These are phyloP conservation scores for Gallinago paraguaiae DNA, from an alignment of 2,113 vertebrate species.

Conservation along the genomic window DNA sequence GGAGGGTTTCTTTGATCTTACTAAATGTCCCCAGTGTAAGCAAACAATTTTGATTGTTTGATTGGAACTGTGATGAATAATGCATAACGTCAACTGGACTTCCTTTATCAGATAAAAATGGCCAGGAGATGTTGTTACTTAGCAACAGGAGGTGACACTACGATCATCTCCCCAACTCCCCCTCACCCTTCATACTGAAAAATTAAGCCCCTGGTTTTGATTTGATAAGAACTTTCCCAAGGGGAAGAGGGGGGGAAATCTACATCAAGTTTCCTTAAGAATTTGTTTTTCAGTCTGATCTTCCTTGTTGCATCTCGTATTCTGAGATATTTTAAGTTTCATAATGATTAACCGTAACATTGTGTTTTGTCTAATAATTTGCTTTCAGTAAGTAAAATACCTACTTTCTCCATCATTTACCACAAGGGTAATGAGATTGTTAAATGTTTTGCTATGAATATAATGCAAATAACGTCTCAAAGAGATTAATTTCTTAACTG, in stretches of 20 bases:
- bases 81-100: slow-evolving; percentile 77
- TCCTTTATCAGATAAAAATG: slow-evolving; percentile 81
- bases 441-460: slow-evolving; percentile 24
- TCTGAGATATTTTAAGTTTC: slow-evolving; percentile 13
- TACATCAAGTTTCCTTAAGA: slow-evolving; percentile 21
- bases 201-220: slow-evolving; percentile 65
- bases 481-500: slow-evolving; percentile 7
- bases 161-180: slow-evolving; percentile 70
- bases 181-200: slow-evolving; percentile 63
- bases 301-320: not conserved
- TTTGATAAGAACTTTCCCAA: slow-evolving; percentile 72
- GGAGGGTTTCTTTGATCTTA: slow-evolving; percentile 70
- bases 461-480: slow-evolving; percentile 22
- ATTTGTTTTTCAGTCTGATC: not conserved
- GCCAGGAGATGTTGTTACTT: slow-evolving; percentile 81
- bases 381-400: slow-evolving; percentile 19
- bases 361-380: slow-evolving; percentile 49
- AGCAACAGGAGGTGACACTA: slow-evolving; percentile 83
- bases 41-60: slow-evolving; percentile 81
- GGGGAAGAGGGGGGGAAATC: not conserved
- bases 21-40: slow-evolving; percentile 73
- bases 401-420: not conserved
- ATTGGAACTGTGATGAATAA: slow-evolving; percentile 80
- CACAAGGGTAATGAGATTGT: not conserved
- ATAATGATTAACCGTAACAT: slow-evolving; percentile 2